phyloP scores from a whole-genome alignment of 2,797 vertebrate genomes.

The Acanthis flammea region DNA sequence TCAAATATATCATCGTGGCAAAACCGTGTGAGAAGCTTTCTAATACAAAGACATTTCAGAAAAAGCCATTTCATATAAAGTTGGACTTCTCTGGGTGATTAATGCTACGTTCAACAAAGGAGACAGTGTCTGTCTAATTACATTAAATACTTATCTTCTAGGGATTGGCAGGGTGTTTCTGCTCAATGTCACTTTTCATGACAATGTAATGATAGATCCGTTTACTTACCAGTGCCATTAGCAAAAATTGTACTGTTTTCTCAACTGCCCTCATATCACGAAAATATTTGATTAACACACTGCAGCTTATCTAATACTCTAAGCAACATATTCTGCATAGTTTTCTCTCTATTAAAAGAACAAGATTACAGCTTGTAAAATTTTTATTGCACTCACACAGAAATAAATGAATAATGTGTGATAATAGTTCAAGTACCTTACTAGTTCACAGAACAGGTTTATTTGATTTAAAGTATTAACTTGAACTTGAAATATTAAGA shows the following conservation, averaged over 20 bases:
- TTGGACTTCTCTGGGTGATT: constrained; percentile 73
- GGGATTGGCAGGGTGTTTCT: constrained; percentile 76
- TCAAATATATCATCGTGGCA: constrained; percentile 40
- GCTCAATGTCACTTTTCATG: constrained; percentile 77
- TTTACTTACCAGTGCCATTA: constrained; percentile 78
- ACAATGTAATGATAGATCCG: constrained; percentile 78
- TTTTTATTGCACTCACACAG: constrained; percentile 57
- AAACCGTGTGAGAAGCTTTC: constrained; percentile 41
- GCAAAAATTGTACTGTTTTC: constrained; percentile 77
- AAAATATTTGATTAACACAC: constrained; percentile 81
- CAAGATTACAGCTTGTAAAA: constrained; percentile 61
- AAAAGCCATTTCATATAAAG: constrained; percentile 67
- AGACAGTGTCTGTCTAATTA: constrained; percentile 76
- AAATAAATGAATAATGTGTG: constrained; percentile 58
- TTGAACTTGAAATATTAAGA: background rate
- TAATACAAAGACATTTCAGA: constrained; percentile 67
- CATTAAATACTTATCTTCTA: constrained; percentile 75
- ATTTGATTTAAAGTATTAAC: constrained; percentile 20
- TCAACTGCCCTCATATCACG: constrained; percentile 77
- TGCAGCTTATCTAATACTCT: constrained; percentile 77
- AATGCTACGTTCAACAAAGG: constrained; percentile 72
- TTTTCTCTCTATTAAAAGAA: constrained; percentile 70
- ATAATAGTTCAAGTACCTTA: background rate
- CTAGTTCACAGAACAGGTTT: constrained; percentile 13
- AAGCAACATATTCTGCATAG: constrained; percentile 76